Percentiles rank a stretch among this genome's conserved stretches.
Conservation (phyloP, 2,797 vertebrate species). For the Myoxocephalus aenaeus region DNA sequence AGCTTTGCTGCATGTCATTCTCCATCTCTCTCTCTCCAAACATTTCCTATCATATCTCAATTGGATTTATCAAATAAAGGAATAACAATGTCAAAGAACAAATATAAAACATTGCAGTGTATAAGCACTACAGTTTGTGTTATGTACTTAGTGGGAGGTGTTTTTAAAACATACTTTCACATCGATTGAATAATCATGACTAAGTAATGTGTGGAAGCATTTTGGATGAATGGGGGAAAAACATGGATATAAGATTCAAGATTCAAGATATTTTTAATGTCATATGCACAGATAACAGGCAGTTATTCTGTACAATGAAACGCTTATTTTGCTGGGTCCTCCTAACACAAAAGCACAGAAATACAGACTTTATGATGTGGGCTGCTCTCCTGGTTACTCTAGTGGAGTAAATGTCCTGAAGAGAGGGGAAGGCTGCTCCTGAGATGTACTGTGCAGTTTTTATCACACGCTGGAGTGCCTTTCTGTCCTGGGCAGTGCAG, state of each 20-base stretch:
- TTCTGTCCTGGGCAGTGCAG: too few species aligned
- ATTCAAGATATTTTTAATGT: too few species aligned
- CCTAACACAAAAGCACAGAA: too few species aligned
- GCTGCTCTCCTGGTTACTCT: too few species aligned
- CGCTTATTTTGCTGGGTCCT: too few species aligned
- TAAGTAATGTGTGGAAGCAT: neutral
- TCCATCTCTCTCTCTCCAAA: neutral
- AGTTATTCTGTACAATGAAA: too few species aligned
- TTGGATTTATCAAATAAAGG: constrained; percentile 5
- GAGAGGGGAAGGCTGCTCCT: too few species aligned
- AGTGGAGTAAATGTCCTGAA: too few species aligned
- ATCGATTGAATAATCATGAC: neutral
- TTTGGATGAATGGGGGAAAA: neutral
- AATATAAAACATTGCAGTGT: neutral
- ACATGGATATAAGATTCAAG: neutral
- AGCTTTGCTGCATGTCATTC: neutral
- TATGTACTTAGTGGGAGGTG: neutral
- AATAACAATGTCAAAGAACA: neutral
- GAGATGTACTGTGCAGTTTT: too few species aligned
- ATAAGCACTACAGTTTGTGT: neutral
- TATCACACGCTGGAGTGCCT: too few species aligned
- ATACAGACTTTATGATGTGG: too few species aligned
- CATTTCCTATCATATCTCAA: neutral
- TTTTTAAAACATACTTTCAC: neutral
- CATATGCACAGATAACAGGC: too few species aligned